Evolutionary conservation across 2,113 vertebrate species (phyloP).

Genomic region (Callipepla californica): DNA sequence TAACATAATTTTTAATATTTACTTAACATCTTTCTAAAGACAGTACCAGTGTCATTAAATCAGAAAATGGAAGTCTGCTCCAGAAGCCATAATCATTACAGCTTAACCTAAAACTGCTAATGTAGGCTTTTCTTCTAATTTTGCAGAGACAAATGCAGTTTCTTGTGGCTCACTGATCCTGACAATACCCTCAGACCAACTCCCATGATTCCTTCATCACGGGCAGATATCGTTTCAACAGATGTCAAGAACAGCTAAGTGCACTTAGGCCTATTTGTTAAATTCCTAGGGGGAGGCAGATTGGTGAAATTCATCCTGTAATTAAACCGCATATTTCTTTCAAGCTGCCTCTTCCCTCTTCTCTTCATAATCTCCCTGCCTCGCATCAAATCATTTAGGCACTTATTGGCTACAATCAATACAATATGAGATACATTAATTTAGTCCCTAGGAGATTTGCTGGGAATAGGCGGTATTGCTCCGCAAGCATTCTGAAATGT

Average conservation of each 20-base stretch:
- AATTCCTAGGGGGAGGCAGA: conserved; percentile 77
- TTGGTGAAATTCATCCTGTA: conserved; percentile 80
- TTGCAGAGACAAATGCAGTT: conserved; percentile 50
- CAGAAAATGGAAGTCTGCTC: neutral
- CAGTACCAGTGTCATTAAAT: neutral
- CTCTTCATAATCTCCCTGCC: conserved; percentile 73
- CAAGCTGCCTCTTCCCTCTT: conserved; percentile 61
- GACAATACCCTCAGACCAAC: conserved; percentile 68
- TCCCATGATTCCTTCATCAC: conserved; percentile 70
- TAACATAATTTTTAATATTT: neutral
- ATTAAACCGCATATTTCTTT: conserved; percentile 85
- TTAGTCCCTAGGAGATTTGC: conserved; percentile 76
- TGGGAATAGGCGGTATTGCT: conserved; percentile 73
- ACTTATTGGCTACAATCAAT: conserved; percentile 86
- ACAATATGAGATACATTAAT: conserved; percentile 82
- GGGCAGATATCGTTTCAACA: conserved; percentile 81
- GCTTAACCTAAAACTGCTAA: conserved; percentile 58
- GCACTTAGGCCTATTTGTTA: conserved; percentile 85
- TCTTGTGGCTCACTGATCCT: conserved; percentile 64
- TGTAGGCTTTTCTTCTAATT: conserved; percentile 45
- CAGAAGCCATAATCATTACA: conserved; percentile 2
- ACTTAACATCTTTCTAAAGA: neutral
- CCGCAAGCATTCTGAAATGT: conserved; percentile 38
- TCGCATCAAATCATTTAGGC: conserved; percentile 80
- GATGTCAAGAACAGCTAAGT: conserved; percentile 81